Evolutionary conservation across 2,113 vertebrate genomes (phyloP).

Genomic region (Irena cyanogastra): DNA sequence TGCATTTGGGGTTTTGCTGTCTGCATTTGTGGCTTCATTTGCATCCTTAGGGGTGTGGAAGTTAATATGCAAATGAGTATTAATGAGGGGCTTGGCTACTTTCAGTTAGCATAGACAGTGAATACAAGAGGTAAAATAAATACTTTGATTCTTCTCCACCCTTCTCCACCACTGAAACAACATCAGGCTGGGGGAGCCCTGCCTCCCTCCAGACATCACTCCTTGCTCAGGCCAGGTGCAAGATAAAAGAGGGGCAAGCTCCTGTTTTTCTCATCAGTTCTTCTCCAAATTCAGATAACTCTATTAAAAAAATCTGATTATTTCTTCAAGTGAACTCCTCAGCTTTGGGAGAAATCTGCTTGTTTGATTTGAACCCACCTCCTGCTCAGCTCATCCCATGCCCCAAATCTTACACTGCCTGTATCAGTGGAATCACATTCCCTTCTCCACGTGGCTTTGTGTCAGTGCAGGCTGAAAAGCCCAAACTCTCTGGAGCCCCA

Average conservation of each 20-base stretch:
- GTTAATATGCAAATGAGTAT: background rate
- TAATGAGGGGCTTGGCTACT: background rate
- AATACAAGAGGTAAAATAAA: background rate
- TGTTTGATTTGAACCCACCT: background rate
- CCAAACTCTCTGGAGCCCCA: accelerated
- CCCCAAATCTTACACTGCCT: accelerated
- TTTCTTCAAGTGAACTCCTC: background rate
- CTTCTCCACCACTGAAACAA: background rate
- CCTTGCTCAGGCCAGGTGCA: background rate
- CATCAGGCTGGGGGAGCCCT: background rate
- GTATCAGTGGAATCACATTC: accelerated
- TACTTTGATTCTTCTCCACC: background rate
- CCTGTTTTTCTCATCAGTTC: background rate
- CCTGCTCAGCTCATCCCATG: background rate
- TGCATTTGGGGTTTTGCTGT: background rate
- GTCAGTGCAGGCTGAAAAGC: background rate
- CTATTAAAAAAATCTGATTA: background rate
- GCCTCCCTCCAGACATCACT: background rate
- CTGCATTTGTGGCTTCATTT: background rate
- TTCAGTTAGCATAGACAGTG: background rate
- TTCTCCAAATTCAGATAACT: background rate
- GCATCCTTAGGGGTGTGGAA: background rate
- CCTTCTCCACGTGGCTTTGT: background rate
- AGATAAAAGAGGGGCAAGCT: background rate
- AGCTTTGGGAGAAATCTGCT: accelerated